Conservation (phyloP, 2,888 invertebrate genomes). For the Glaucopsyche alexis region DNA sequence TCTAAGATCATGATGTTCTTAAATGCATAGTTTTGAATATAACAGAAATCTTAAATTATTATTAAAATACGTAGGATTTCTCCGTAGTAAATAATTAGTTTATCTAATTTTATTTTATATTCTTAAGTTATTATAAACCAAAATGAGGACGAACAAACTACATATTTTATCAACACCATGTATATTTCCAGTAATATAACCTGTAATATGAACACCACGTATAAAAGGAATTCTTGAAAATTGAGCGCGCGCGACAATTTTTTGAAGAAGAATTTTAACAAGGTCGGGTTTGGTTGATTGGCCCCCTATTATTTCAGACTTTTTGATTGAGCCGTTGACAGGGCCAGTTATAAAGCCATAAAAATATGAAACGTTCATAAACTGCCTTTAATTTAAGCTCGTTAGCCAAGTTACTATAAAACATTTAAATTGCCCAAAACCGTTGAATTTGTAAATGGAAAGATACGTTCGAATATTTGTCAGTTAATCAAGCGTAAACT, state of each 20-base stretch:
- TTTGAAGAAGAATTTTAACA: conserved; percentile 47
- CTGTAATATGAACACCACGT: neutral
- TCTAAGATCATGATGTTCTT: no score
- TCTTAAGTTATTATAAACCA: no score
- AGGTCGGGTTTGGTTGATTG: conserved; percentile 54
- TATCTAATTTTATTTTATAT: no score
- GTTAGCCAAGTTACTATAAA: conserved; percentile 12
- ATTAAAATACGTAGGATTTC: no score
- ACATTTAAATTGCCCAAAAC: conserved; percentile 2
- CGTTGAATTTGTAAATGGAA: neutral
- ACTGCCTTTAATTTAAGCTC: neutral
- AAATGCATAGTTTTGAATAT: no score
- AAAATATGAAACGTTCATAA: conserved; percentile 34
- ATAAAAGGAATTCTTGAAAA: conserved; percentile 44
- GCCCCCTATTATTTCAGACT: conserved; percentile 48
- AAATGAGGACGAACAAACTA: no score
- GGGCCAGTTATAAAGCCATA: conserved; percentile 33
- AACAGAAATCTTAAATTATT: no score
- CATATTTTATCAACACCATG: neutral
- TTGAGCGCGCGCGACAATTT: conserved; percentile 44
- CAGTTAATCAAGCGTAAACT: no score
- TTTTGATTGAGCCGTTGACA: conserved; percentile 49
- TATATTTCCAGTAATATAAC: neutral
- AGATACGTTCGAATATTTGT: no score
- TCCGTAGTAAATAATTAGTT: no score